Evolutionary conservation across 2,113 vertebrate species (phyloP), one percentile per base, ranked within the genome.

Genomic region (Hyla sarda): DNA sequence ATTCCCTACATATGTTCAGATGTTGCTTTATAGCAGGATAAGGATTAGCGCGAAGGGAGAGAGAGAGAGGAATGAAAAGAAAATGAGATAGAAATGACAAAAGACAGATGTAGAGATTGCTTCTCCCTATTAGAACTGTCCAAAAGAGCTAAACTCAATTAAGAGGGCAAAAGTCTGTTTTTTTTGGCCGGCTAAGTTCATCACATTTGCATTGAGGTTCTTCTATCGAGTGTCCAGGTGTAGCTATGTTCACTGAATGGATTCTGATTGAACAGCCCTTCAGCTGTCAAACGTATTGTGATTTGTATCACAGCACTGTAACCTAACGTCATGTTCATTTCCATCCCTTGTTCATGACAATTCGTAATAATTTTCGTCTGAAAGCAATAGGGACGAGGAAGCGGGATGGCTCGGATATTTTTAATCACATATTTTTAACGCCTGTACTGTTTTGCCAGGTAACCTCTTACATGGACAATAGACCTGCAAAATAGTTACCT

Each of bases 1-100:
- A 84, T 75, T 84, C 48, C 2, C 34, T 28, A 74, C 82, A 84
- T 84, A 84, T 84, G 82, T 84, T 84, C 82, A 84, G 69, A 84
- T 60, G 71, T 60, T 75, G 52, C 71, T 74, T 75, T 84, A 84
- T 84, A 12, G 54, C 69, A 54, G 71, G 82, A 84, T 84, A 75
- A 74, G 71, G 69, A 84, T 84, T 84, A 84, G 30, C 73, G 28
- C 21, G 54, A 28, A 74, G 52, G 69, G 71, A 75, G 71, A 83
- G 50, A 48, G 71, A 75, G 71, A 83, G 50, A 48, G 45, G 28
- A 47, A 74, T 73, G 82, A 83, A 72, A n/a, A 83, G 67, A 45
- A 83, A 75, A 83, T 83, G 17, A 83, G 48, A 83, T 71, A 67
- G 48, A 69, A 83, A 84, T 84, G 71, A 75, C 71, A 75, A 84